Evolutionary conservation across 2,113 vertebrate species (phyloP).

Genomic region (Oncorhynchus gorbuscha): DNA sequence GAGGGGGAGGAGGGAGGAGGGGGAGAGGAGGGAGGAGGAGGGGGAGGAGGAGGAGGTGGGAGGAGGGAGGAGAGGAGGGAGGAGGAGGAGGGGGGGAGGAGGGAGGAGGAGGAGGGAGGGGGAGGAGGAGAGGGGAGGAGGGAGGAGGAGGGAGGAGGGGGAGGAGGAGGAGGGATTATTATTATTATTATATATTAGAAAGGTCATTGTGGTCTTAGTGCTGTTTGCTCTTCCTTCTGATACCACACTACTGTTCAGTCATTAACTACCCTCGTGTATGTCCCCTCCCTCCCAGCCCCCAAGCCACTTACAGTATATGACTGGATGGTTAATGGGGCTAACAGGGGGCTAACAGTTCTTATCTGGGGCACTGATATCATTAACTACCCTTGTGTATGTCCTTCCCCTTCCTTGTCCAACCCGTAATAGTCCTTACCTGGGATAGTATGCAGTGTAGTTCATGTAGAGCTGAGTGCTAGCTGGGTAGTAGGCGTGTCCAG

Average conservation of each 20-base stretch:
- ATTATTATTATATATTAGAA: no score
- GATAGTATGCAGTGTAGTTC: slow-evolving; percentile 94
- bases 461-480: slow-evolving; percentile 90
- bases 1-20: no score
- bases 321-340: no score
- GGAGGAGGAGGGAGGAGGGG: neutral
- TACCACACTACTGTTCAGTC: slow-evolving; percentile 57
- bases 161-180: no score
- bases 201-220: slow-evolving; percentile 36
- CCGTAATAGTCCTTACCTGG: slow-evolving; percentile 58
- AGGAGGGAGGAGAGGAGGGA: no score
- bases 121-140: no score
- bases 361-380: slow-evolving; percentile 36
- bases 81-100: neutral
- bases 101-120: no score
- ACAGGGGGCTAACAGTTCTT: no score
- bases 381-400: slow-evolving; percentile 56
- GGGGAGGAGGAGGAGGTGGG: no score
- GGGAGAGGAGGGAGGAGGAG: no score
- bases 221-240: no score
- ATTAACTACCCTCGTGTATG: slow-evolving; percentile 64
- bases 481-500: slow-evolving; percentile 82
- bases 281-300: slow-evolving; percentile 48
- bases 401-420: neutral
- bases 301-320: slow-evolving; percentile 14